A percentile compares a stretch with the other conserved stretches of the same genome.
phyloP scores from a whole-genome alignment of 35 echinoderm and acorn worm species.

The Apostichopus californicus region DNA sequence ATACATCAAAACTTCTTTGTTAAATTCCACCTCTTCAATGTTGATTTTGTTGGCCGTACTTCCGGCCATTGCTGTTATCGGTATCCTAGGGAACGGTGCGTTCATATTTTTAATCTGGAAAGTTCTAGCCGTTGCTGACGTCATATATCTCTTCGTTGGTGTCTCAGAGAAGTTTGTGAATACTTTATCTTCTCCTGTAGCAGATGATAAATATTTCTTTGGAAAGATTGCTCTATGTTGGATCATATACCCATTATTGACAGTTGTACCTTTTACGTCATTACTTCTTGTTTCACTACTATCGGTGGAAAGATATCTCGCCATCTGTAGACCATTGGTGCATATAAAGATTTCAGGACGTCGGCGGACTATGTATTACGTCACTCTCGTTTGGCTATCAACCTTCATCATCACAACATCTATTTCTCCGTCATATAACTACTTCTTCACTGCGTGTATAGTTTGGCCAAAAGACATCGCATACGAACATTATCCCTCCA shows the following conservation, averaged over 20 bases:
- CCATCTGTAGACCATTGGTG: conserved; percentile 65
- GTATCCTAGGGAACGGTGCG: conserved; percentile 51
- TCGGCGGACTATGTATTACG: neutral
- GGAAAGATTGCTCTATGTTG: conserved; percentile 54
- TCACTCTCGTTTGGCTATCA: conserved; percentile 53
- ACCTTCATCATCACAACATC: conserved; percentile 24
- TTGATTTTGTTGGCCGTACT: conserved; percentile 2
- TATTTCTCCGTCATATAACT: conserved; percentile 34
- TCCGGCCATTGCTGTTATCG: conserved; percentile 58
- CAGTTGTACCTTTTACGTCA: conserved; percentile 51
- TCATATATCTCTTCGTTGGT: conserved; percentile 59
- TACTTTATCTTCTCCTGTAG: conserved; percentile 29
- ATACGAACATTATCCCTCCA: conserved; percentile 26
- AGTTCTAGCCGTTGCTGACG: conserved; percentile 67
- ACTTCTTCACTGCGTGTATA: neutral
- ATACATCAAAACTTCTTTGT: neutral
- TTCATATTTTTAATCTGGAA: conserved; percentile 66
- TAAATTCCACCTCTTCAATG: neutral
- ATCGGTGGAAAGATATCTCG: conserved; percentile 67
- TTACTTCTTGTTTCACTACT: conserved; percentile 63
- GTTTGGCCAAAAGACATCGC: conserved; percentile 17
- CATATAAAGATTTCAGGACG: conserved; percentile 32
- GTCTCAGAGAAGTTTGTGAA: conserved; percentile 64
- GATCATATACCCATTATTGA: conserved; percentile 23
- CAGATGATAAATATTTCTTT: conserved; percentile 34